Conservation (phyloP, 2,888 invertebrate species). For the Cylloceria caligata region DNA sequence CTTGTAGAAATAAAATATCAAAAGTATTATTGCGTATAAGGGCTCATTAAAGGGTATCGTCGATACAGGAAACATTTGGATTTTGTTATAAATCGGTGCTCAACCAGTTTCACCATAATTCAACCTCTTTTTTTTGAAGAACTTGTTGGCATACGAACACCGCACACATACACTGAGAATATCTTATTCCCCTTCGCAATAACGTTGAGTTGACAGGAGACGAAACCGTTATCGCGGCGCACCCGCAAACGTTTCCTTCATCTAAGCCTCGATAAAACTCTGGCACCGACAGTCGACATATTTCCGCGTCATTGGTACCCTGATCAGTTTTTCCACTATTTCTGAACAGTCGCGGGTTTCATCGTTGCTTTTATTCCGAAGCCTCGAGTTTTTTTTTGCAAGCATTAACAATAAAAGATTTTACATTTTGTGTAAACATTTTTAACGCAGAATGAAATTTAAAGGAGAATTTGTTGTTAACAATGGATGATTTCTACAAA, state of each 20-base stretch:
- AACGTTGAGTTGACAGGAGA: conserved; percentile 24
- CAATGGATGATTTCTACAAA: not conserved
- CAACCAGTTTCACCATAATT: conserved; percentile 10
- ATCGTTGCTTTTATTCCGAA: not conserved
- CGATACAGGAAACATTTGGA: not conserved
- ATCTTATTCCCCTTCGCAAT: conserved; percentile 33
- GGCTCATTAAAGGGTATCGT: not conserved
- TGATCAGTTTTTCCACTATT: not conserved
- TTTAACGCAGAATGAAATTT: not conserved
- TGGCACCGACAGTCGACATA: conserved; percentile 68
- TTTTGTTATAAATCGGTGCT: not conserved
- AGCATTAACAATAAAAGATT: not conserved
- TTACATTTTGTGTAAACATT: too few relatives aligned
- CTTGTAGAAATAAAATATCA: not conserved
- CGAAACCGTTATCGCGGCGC: conserved; percentile 72
- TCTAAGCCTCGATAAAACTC: conserved; percentile 69
- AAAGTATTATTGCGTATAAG: not conserved
- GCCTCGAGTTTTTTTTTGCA: not conserved
- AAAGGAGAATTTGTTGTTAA: not conserved
- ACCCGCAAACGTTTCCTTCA: conserved; percentile 73
- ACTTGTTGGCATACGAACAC: not conserved
- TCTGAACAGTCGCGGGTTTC: not conserved
- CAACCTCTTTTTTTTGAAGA: not conserved
- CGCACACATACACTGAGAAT: not conserved
- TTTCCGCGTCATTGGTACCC: conserved; percentile 49